A percentile compares a stretch with the other conserved stretches of the same genome.
Evolutionary conservation across 2,888 invertebrate genomes (phyloP).

Genomic region (Caenorhabditis sp.): DNA sequence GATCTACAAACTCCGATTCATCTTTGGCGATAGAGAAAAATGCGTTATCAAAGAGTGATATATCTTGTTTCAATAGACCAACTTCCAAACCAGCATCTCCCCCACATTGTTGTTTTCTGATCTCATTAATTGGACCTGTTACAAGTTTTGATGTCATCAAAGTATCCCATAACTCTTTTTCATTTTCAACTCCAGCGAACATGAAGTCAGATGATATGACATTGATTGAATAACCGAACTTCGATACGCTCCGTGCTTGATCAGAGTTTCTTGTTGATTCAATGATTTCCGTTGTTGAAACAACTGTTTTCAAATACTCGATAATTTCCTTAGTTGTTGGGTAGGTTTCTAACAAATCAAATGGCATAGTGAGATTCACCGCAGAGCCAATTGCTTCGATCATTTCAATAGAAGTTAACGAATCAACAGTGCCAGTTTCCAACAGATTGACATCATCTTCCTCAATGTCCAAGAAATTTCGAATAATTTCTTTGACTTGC

Average conservation of each 20-base stretch:
- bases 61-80: slow-evolving; percentile 40
- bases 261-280: not conserved
- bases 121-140: slow-evolving; percentile 25
- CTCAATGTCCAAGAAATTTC: slow-evolving; percentile 31
- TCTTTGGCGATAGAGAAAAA: slow-evolving; percentile 51
- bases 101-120: slow-evolving; percentile 36
- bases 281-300: not conserved
- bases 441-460: slow-evolving; percentile 36
- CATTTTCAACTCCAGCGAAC: slow-evolving; percentile 41
- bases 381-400: slow-evolving; percentile 46
- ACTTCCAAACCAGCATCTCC: slow-evolving; percentile 31
- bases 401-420: slow-evolving; percentile 50
- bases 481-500: slow-evolving; percentile 30
- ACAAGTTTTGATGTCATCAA: slow-evolving; percentile 37
- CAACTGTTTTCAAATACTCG: slow-evolving; percentile 32
- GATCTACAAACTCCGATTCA: slow-evolving; percentile 66
- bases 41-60: slow-evolving; percentile 45
- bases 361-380: slow-evolving; percentile 44
- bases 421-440: slow-evolving; percentile 44
- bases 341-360: slow-evolving; percentile 43
- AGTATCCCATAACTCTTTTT: slow-evolving; percentile 46
- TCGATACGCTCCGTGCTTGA: not conserved
- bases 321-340: slow-evolving; percentile 32
- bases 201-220: slow-evolving; percentile 31
- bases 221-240: slow-evolving; percentile 10